These are phyloP conservation scores for Caenorhabditis brenneri DNA, from an alignment of 1,140 invertebrate genomes.

Conservation along the genomic window DNA sequence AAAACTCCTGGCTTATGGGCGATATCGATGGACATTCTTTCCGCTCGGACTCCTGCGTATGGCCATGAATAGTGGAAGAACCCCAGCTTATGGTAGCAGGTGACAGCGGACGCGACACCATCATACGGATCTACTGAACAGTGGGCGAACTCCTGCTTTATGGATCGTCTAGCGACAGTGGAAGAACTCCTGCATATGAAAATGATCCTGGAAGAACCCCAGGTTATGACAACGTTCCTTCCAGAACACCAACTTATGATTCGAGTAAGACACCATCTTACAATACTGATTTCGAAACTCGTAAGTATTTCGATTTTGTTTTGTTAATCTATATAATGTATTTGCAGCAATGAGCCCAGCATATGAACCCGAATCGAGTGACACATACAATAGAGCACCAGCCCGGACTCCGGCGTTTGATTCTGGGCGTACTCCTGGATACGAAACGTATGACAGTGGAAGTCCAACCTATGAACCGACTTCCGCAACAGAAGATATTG, in stretches of 20 bases:
- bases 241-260: not conserved
- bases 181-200: constrained; percentile 46
- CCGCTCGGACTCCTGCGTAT: not conserved
- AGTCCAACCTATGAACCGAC: constrained; percentile 78
- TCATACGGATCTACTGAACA: constrained; percentile 71
- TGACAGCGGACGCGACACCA: constrained; percentile 77
- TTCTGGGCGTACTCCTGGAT: constrained; percentile 86
- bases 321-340: no score
- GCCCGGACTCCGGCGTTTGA: constrained; percentile 37
- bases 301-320: not conserved
- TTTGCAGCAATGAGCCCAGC: not conserved
- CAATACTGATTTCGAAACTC: not conserved
- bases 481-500: constrained; percentile 80
- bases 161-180: not conserved
- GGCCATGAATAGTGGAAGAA: no score
- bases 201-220: constrained; percentile 1
- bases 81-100: no score
- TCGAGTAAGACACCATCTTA: constrained; percentile 1
- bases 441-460: constrained; percentile 76
- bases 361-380: not conserved
- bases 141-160: not conserved
- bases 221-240: not conserved
- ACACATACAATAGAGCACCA: not conserved
- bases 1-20: constrained; percentile 8
- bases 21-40: not conserved